Evolutionary conservation across 2,888 invertebrate species (phyloP), one percentile per base, ranked within the genome.

Genomic region (Torymus texanus): DNA sequence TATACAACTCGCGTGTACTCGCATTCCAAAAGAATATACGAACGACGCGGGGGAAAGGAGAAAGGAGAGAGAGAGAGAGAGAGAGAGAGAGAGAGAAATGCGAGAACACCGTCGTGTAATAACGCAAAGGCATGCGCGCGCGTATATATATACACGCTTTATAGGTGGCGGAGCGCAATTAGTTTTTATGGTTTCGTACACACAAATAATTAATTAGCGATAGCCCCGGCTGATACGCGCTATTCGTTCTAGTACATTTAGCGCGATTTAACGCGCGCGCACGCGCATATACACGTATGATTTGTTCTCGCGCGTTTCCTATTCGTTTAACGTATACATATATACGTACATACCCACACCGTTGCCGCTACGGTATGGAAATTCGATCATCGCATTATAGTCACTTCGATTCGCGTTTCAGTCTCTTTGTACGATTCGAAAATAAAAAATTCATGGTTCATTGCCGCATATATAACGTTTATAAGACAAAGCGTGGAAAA

Each of bases 161-260:
- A 41, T 66, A 12, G 67, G 24, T 55, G 55, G 62, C 76, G 41
- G 41, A 50, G 51, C 16, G 63, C 73, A 73, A 73, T 73, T 73
- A 73, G 55, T 55, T 73, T 73, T 63, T 63, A 56, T 41, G 56
- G 63, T 65, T 63, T 18, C 55, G 73, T 65, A 58, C 58, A 55
- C 62, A 63, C 10, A 65, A 73, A 74, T 65, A 74, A 74, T 74
- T 74, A 74, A 74, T 74, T 74, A 74, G 29, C 63, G 65, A 65
- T 73, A 56, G 71, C 71, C 4, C n/a, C 55, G 21, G 8, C 21
- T 18, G 63, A 58, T 58, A 65, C 58, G 13, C n/a, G 55, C 63
- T 55, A 50, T 65, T 29, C 41, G 18, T 18, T 58, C 29, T 11
- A 18, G 8, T 72, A 24, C 21, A 24, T 63, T 29, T 62, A 62